Evolutionary conservation across 1,140 invertebrate genomes (phyloP).

Genomic region (Pteromalus puparum): DNA sequence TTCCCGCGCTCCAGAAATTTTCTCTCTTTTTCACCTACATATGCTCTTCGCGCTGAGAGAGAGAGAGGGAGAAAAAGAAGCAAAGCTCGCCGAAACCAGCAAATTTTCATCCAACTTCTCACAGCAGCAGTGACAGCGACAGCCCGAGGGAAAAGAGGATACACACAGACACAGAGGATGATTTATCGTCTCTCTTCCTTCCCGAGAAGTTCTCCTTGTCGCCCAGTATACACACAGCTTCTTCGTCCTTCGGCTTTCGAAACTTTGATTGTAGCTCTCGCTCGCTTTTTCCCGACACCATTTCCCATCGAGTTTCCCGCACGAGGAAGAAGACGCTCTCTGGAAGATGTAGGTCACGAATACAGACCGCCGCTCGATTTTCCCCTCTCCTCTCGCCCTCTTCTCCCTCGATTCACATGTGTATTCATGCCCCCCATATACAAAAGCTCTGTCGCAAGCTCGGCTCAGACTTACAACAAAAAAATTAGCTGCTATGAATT

Average conservation of each 20-base stretch:
- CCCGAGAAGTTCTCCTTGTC: neutral
- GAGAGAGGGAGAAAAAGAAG: neutral
- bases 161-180: slow-evolving; percentile 16
- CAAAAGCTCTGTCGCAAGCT: neutral
- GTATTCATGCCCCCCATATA: neutral
- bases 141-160: neutral
- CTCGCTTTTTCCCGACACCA: neutral
- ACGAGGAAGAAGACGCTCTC: neutral
- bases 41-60: neutral
- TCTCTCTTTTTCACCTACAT: neutral
- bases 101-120: neutral
- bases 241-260: slow-evolving; percentile 9
- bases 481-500: too few relatives aligned
- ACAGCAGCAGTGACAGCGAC: neutral
- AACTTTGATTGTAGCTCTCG: slow-evolving; percentile 32
- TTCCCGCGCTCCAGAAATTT: too few relatives aligned
- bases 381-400: neutral
- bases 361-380: slow-evolving; percentile 3
- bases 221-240: neutral
- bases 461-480: too few relatives aligned
- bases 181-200: slow-evolving; percentile 2
- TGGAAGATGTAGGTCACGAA: slow-evolving; percentile 25
- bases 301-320: slow-evolving; percentile 13
- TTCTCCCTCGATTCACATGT: neutral
- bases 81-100: neutral